These are phyloP conservation scores for Lepidostoma basale DNA, from an alignment of 1,140 invertebrate species.

Conservation along the genomic window DNA sequence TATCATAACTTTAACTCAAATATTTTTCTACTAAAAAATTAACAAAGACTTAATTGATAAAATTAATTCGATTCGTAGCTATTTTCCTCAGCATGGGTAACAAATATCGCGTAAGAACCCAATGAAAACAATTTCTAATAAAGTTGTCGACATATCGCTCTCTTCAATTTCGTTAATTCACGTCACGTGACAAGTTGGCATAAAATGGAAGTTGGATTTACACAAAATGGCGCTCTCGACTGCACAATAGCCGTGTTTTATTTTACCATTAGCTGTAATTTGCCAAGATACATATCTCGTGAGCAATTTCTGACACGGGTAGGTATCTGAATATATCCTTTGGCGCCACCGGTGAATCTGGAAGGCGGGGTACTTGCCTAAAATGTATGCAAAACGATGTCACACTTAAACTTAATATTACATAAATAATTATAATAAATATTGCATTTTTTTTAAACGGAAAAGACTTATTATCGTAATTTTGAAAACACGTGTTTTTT, in stretches of 20 bases:
- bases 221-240: conserved; percentile 30
- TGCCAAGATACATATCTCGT: conserved; percentile 41
- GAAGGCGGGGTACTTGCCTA: too few species aligned
- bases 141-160: conserved; percentile 40
- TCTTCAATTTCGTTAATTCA: conserved; percentile 39
- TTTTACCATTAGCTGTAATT: conserved; percentile 43
- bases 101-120: not conserved
- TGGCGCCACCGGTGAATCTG: too few species aligned
- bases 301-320: conserved; percentile 44
- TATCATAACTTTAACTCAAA: not conserved
- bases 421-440: too few species aligned
- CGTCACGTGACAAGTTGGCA: conserved; percentile 38
- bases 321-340: conserved; percentile 33
- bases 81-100: not conserved
- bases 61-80: not conserved
- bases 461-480: too few species aligned
- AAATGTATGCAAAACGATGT: too few species aligned
- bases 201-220: conserved; percentile 35
- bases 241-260: conserved; percentile 39
- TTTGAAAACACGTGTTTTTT: too few species aligned
- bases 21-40: not conserved
- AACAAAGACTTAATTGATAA: not conserved
- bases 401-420: too few species aligned
- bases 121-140: conserved; percentile 32
- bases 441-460: too few species aligned